phyloP scores from a whole-genome alignment of 1,140 invertebrate species.

The Amyelois transitella region DNA sequence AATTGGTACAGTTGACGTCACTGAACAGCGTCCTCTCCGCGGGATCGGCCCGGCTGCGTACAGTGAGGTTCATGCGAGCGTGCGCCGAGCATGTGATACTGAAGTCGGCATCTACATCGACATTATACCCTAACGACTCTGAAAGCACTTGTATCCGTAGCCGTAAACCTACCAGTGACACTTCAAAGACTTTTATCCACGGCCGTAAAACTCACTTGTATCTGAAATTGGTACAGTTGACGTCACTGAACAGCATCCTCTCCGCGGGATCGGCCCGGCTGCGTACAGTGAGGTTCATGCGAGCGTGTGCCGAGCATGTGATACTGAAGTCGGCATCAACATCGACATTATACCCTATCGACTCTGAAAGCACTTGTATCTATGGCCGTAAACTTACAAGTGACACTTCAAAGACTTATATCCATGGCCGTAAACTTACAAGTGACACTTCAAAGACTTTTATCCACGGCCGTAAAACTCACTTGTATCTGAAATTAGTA shows the following conservation, averaged over 20 bases:
- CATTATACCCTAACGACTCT: too few species aligned
- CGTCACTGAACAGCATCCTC: constrained; percentile 81
- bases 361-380: too few species aligned
- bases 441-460: too few species aligned
- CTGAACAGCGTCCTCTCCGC: constrained; percentile 83
- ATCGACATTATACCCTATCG: too few species aligned
- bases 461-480: too few species aligned
- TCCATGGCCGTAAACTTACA: too few species aligned
- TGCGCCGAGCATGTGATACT: constrained; percentile 92
- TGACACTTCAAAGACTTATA: too few species aligned
- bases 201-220: constrained; percentile 75
- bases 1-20: constrained; percentile 87
- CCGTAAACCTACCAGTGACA: too few species aligned
- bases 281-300: constrained; percentile 95
- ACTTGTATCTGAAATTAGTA: constrained; percentile 86
- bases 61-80: constrained; percentile 95
- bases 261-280: constrained; percentile 83
- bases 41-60: constrained; percentile 83
- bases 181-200: too few species aligned
- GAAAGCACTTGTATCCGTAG: too few species aligned
- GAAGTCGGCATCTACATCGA: constrained; percentile 97
- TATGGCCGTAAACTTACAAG: too few species aligned
- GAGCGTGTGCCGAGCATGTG: constrained; percentile 91
- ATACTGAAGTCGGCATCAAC: constrained; percentile 97
- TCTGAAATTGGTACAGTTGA: constrained; percentile 89